These are phyloP conservation scores for Yponomeuta sedellus DNA, from an alignment of 2,888 invertebrate genomes.

Conservation along the genomic window DNA sequence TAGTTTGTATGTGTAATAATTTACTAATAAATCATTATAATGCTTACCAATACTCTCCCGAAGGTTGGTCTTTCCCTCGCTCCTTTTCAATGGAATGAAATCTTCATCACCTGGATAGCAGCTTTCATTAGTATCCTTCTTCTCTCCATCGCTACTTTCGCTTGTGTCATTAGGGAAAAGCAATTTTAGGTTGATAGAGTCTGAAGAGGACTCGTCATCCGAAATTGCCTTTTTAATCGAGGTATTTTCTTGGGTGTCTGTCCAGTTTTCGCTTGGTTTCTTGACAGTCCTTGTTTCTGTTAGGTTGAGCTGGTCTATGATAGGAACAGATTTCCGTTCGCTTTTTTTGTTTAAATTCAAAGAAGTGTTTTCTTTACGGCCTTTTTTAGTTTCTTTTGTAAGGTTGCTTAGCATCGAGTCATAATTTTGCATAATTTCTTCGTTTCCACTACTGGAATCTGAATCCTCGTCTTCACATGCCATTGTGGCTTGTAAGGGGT, in stretches of 20 bases:
- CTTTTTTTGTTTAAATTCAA: constrained; percentile 45
- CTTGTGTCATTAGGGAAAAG: constrained; percentile 60
- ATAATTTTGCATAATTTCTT: constrained; percentile 55
- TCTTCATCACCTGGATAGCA: constrained; percentile 24
- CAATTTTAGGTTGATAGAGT: constrained; percentile 54
- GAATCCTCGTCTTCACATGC: constrained; percentile 27
- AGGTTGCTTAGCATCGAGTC: constrained; percentile 50
- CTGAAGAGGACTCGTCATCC: constrained; percentile 40
- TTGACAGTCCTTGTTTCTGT: constrained; percentile 38
- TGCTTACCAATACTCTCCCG: constrained; percentile 35
- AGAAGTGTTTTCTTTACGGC: constrained; percentile 35
- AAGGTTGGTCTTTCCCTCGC: constrained; percentile 48
- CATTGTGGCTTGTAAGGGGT: constrained; percentile 46
- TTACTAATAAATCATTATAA: background rate
- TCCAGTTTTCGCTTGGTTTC: constrained; percentile 23
- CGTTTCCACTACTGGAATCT: constrained; percentile 43
- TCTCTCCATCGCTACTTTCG: constrained; percentile 34
- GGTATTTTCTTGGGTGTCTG: constrained; percentile 6
- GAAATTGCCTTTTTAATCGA: constrained; percentile 13
- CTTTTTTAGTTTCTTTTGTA: constrained; percentile 34
- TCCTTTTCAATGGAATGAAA: constrained; percentile 49
- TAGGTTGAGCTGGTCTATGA: constrained; percentile 57
- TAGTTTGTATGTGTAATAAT: no score
- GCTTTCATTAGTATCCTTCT: constrained; percentile 22
- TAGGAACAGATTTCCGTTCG: constrained; percentile 37